phyloP scores from a whole-genome alignment of 2,888 invertebrate species.

The Dryocosmus kuriphilus region DNA sequence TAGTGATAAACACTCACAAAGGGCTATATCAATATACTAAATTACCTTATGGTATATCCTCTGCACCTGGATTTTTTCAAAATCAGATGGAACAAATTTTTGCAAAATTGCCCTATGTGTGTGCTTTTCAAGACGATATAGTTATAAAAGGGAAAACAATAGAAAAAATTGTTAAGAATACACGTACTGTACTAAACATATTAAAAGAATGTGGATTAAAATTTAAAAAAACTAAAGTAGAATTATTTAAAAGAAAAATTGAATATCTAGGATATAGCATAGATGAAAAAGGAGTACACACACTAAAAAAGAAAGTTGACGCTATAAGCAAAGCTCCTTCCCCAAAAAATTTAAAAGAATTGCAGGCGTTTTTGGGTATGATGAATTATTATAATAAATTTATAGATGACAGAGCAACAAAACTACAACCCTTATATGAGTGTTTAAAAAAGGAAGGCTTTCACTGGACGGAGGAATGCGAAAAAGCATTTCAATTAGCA shows the following conservation, averaged over 20 bases:
- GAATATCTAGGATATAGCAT: conserved; percentile 54
- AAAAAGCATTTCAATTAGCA: no score
- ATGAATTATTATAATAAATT: no score
- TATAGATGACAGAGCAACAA: no score
- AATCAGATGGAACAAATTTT: neutral
- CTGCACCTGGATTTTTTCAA: neutral
- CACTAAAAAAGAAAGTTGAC: conserved; percentile 70
- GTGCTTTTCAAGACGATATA: neutral
- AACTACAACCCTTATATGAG: no score
- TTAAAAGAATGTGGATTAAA: neutral
- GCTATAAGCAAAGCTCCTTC: no score
- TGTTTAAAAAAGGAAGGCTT: no score
- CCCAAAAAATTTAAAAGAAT: no score
- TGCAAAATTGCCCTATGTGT: no score
- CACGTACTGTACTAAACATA: neutral
- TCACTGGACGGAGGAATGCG: no score
- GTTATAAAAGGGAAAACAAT: neutral
- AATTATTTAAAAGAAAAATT: neutral
- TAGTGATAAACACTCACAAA: neutral
- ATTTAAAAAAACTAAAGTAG: neutral
- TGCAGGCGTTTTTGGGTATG: no score
- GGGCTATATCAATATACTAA: neutral
- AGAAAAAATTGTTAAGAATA: neutral
- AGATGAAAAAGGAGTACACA: conserved; percentile 68
- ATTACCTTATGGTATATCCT: no score